phyloP scores from a whole-genome alignment of 2,888 invertebrate species.

The Gryllus longicercus region DNA sequence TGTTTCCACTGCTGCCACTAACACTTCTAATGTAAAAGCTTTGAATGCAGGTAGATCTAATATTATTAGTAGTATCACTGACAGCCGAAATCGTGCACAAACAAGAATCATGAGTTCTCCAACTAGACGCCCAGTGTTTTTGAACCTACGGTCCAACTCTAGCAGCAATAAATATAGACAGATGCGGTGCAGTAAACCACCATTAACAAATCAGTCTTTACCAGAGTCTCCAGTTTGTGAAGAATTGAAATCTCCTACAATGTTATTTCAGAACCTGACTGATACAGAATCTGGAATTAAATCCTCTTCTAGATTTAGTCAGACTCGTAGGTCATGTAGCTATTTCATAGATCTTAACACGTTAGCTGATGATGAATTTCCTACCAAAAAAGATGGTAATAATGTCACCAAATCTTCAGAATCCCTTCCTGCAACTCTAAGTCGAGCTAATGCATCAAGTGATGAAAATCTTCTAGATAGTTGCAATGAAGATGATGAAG shows the following conservation, averaged over 20 bases:
- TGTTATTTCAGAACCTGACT: conserved; percentile 33
- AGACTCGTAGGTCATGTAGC: conserved; percentile 60
- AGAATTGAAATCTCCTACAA: conserved; percentile 48
- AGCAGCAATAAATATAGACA: conserved; percentile 23
- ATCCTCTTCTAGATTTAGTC: conserved; percentile 41
- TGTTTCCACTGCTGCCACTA: conserved; percentile 35
- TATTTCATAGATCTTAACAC: conserved; percentile 62
- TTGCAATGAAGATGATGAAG: conserved; percentile 45
- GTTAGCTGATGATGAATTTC: conserved; percentile 30
- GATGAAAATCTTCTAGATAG: conserved; percentile 41
- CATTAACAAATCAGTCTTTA: conserved; percentile 53
- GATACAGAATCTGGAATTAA: conserved; percentile 35
- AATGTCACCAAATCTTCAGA: conserved; percentile 45
- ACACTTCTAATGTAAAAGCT: conserved; percentile 33
- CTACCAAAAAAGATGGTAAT: conserved; percentile 12
- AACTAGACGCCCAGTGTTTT: conserved; percentile 32
- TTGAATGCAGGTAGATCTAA: conserved; percentile 29
- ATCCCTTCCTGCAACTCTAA: conserved; percentile 45
- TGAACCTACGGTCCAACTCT: conserved; percentile 30
- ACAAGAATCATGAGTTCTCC: conserved; percentile 19
- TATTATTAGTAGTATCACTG: conserved; percentile 29
- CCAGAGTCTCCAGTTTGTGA: conserved; percentile 81
- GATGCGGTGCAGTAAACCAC: conserved; percentile 20
- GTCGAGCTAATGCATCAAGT: conserved; percentile 38
- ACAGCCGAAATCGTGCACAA: background rate